Evolutionary conservation across 2,797 vertebrate genomes (phyloP).

Genomic region (Lepus townsendii): DNA sequence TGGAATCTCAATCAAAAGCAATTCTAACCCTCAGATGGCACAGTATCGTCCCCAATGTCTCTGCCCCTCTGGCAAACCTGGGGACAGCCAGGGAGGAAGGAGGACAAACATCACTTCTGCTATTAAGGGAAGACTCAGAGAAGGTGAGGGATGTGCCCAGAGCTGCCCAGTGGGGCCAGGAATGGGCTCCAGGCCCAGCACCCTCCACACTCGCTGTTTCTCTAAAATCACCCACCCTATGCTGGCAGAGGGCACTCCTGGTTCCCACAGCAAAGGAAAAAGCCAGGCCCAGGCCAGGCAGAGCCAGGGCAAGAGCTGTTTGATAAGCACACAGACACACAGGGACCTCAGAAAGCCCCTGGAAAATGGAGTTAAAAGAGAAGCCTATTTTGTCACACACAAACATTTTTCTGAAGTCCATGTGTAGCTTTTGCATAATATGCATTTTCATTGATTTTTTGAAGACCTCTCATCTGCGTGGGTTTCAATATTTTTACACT

Average conservation of each 20-base stretch:
- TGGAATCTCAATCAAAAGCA: background rate
- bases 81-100: background rate
- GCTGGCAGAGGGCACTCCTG: background rate
- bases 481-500: too few relatives aligned
- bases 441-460: too few relatives aligned
- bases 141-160: background rate
- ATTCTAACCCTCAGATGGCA: background rate
- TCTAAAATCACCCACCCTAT: background rate
- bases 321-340: background rate
- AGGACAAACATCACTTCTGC: background rate
- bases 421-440: too few relatives aligned
- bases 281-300: rapidly evolving
- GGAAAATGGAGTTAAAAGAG: background rate
- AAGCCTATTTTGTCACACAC: too few relatives aligned
- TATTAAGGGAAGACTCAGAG: background rate
- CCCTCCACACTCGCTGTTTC: background rate
- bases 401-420: too few relatives aligned
- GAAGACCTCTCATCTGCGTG: too few relatives aligned
- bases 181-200: background rate
- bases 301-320: background rate
- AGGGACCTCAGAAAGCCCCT: background rate
- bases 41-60: background rate
- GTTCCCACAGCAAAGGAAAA: background rate
- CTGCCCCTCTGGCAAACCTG: background rate
- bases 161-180: background rate